Conservation (phyloP, 2,888 invertebrate species). For the Crepidodera aurea region DNA sequence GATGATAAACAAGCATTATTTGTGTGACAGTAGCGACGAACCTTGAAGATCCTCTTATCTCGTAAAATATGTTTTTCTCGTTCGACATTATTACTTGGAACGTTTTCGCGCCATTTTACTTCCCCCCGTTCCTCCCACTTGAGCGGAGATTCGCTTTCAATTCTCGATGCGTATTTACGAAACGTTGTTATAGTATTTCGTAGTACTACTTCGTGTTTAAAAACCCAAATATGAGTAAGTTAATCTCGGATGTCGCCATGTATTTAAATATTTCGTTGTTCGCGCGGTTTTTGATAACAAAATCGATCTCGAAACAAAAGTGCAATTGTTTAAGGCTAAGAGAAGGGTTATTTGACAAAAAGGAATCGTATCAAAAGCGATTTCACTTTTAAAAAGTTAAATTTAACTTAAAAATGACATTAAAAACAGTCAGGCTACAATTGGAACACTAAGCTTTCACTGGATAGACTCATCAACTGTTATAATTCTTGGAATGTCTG, state of each 20-base stretch:
- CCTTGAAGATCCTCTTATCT: slow-evolving; percentile 18
- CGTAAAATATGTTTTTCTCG: background rate
- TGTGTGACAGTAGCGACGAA: slow-evolving; percentile 15
- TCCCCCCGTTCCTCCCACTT: background rate
- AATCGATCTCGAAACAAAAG: too few relatives aligned
- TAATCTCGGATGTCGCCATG: background rate
- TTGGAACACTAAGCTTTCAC: too few relatives aligned
- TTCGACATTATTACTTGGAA: background rate
- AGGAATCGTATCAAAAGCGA: too few relatives aligned
- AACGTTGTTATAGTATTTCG: background rate
- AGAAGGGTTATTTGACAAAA: too few relatives aligned
- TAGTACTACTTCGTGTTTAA: background rate
- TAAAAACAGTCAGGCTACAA: too few relatives aligned
- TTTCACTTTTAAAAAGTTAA: too few relatives aligned
- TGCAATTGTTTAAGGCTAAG: background rate
- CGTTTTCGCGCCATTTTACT: slow-evolving; percentile 23
- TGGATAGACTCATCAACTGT: too few relatives aligned
- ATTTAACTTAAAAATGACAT: too few relatives aligned
- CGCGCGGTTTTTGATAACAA: too few relatives aligned
- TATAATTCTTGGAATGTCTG: too few relatives aligned
- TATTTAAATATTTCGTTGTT: too few relatives aligned
- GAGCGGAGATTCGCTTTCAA: background rate
- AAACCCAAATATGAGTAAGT: slow-evolving; percentile 2
- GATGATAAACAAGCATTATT: slow-evolving; percentile 10
- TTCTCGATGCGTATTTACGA: background rate